phyloP scores from a whole-genome alignment of 2,888 invertebrate species.

The Macrophya annulata region DNA sequence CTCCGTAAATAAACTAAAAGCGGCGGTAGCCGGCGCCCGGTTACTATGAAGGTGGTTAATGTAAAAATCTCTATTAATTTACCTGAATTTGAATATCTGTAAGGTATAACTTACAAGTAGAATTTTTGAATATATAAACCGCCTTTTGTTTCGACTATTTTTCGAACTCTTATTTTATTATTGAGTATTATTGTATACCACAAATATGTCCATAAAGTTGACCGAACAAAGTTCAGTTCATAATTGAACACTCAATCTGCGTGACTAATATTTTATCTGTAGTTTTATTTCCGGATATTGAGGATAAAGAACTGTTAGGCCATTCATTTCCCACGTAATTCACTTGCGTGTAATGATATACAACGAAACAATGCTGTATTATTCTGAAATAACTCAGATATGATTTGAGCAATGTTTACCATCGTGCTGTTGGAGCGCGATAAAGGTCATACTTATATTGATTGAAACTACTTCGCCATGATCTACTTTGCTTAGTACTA shows the following conservation, averaged over 20 bases:
- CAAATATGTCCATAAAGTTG: neutral
- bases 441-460: neutral
- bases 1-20: neutral
- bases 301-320: neutral
- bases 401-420: neutral
- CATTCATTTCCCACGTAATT: neutral
- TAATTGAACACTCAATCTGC: neutral
- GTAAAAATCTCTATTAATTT: neutral
- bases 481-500: too few relatives aligned
- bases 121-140: neutral
- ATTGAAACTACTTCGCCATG: neutral
- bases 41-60: neutral
- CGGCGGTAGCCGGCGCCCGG: neutral
- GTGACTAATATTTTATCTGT: neutral
- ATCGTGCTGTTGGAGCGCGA: neutral
- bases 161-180: neutral
- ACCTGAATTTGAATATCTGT: neutral
- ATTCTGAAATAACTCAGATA: neutral
- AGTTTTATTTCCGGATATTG: neutral
- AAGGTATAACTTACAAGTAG: neutral
- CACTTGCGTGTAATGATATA: neutral
- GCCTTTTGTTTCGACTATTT: neutral
- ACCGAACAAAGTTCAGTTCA: neutral
- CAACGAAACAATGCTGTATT: neutral
- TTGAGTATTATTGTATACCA: neutral